Evolutionary conservation across 2,113 vertebrate genomes (phyloP), one percentile per base, ranked within the genome.

Genomic region (Cynocephalus volans): DNA sequence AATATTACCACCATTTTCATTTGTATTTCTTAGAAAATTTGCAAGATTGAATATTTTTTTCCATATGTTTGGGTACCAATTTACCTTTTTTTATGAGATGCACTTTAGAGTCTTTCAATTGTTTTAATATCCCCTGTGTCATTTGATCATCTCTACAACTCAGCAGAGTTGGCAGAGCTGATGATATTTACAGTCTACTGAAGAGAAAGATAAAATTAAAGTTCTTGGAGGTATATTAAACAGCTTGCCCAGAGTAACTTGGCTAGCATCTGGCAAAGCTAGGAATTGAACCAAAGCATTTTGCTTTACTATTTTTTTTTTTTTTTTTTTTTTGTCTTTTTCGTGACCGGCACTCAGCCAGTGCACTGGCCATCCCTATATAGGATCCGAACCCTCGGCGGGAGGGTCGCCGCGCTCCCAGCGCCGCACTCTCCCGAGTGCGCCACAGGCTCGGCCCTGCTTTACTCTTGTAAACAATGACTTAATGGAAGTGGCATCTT

Each of bases 1-100:
- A 94, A 91, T 70, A 36, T 65, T 94, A 82, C 82, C 77, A 94
- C 60, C 97, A 26, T 82, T 97, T 80, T 92, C 67, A 96, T 92
- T 94, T 95, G 86, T 84, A 76, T 79, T 93, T 65, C 95, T 93
- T 95, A 24, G 96, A 96, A 95, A 95, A 89, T 73, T 70, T 85
- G 62, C 69, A 87, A 95, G 82, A 79, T 45, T 64, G 79, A 89
- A 45, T 92, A 9, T 87, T 93, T 93, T 93, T 93, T 72, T 33
- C 67, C 82, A 15, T 96, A 81, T 96, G 86, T 54, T 93, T 83
- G 62, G 33, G 3, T 60, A 93, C 64, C 50, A 56, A 92, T 95
- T 86, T 91, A 64, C 93, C 69, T 60, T 76, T 69, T 12, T 94
- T 93, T 91, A 91, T 81, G 82, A 95, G 91, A 75, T 54, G 48